phyloP scores from a whole-genome alignment of 2,888 invertebrate genomes.

The Drosophila ezoana region DNA sequence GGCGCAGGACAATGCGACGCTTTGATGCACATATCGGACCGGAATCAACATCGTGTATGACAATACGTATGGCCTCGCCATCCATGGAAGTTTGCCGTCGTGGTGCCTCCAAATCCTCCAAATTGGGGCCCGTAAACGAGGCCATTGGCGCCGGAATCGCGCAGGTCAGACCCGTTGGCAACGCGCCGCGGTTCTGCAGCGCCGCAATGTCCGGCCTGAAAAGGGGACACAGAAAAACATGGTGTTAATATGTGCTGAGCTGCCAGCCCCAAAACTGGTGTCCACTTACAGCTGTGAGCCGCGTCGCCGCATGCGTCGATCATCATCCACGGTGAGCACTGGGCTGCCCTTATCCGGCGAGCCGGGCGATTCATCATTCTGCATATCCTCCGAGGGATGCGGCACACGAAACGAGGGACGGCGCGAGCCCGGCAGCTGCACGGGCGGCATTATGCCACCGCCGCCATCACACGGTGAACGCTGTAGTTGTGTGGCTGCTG shows the following conservation, averaged over 20 bases:
- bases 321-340: conserved; percentile 89
- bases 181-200: conserved; percentile 86
- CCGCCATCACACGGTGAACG: conserved; percentile 83
- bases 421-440: conserved; percentile 85
- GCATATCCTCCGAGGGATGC: conserved; percentile 86
- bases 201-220: conserved; percentile 91
- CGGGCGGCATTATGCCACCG: conserved; percentile 78
- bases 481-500: conserved; percentile 74
- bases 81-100: conserved; percentile 94
- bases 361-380: conserved; percentile 86
- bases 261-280: not conserved
- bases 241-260: conserved; percentile 8
- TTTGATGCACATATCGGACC: conserved; percentile 88
- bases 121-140: conserved; percentile 86
- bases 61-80: conserved; percentile 96
- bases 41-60: conserved; percentile 96
- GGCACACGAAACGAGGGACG: conserved; percentile 88
- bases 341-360: conserved; percentile 86
- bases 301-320: conserved; percentile 90
- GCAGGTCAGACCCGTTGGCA: conserved; percentile 82
- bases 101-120: conserved; percentile 88
- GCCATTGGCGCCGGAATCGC: conserved; percentile 85
- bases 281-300: conserved; percentile 93
- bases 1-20: conserved; percentile 90
- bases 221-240: not conserved